Conservation (phyloP, 2,888 invertebrate genomes). For the Tinea pellionella region DNA sequence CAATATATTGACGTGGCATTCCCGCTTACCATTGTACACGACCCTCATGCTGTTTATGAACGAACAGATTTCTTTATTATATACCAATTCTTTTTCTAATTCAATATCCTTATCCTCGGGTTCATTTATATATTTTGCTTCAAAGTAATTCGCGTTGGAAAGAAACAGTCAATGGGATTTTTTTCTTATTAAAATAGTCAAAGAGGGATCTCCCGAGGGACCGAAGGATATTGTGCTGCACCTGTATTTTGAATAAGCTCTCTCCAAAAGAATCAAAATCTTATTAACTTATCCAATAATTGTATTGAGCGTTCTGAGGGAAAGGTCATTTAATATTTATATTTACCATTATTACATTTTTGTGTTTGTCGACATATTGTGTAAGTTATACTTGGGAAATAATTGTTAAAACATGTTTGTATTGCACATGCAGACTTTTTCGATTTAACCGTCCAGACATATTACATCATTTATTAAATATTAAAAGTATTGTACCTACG, state of each 20-base stretch:
- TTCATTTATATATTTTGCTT: constrained; percentile 57
- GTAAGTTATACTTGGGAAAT: too few species aligned
- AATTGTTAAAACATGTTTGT: too few species aligned
- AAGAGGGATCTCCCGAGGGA: constrained; percentile 45
- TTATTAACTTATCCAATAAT: constrained; percentile 56
- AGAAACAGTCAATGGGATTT: constrained; percentile 38
- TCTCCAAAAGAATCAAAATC: constrained; percentile 52
- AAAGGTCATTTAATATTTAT: constrained; percentile 44
- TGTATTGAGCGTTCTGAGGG: constrained; percentile 43
- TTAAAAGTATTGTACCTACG: too few species aligned
- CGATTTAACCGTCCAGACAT: too few species aligned
- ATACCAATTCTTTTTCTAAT: constrained; percentile 58
- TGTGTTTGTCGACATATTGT: background rate
- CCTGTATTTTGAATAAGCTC: constrained; percentile 48
- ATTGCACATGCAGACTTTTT: too few species aligned
- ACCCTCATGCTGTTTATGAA: constrained; percentile 58
- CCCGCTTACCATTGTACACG: constrained; percentile 43
- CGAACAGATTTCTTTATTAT: constrained; percentile 56
- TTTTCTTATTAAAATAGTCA: constrained; percentile 63
- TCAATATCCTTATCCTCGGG: constrained; percentile 37
- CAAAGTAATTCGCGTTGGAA: constrained; percentile 48
- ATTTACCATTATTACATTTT: background rate
- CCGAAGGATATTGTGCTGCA: constrained; percentile 46
- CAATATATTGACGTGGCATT: constrained; percentile 21
- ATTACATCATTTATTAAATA: too few species aligned